Base-by-base conservation (phyloP, 35 echinoderm and acorn worm genomes). In the Apostichopus parvimensis region DNA sequence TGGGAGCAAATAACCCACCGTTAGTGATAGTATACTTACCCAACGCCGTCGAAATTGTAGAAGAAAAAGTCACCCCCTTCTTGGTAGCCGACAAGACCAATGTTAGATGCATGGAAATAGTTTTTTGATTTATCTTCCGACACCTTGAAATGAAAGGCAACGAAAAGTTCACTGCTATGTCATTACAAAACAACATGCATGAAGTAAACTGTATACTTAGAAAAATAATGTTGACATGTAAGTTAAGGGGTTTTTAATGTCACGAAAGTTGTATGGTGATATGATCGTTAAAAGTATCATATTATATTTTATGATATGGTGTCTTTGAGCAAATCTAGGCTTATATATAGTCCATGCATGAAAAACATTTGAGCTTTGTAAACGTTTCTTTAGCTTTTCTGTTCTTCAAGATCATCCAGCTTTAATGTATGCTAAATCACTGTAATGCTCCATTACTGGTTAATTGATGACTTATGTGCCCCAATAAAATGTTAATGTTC, bases 11-110 rank as follows among this genome's bases (percentile, higher is more conserved):
- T 34, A 34, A 34, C 0, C 28, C 28, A 34, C 28, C 28, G 28
- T 34, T 1, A 34, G 28, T 1, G 28, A 34, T 34, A 34, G 28
- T 34, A 34, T 53, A 60, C 83, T 24, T 23, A 87, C 83, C 83
- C 83, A 0, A 56, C 55, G 12, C 83, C 83, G 24, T 87, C 83
- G 20, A 87, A 87, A 57, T 13, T 9, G 83, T 60, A 87, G 83
- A 87, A 87, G 55, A 54, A 57, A 10, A 65, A 25, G 6, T 87
- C 57, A 25, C 20, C 56, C 60, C 55, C 28, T 56, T 57, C 57
- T 60, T 87, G 83, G 57, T 6, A 56, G 21, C 83, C 5, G 28
- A 87, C 9, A 87, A 87, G 83, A 15, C 83, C 54, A 21, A 65
- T 61, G 17, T 61, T 56, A 56, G 83, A 10, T 56, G 83, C 78